Evolutionary conservation across 2,888 invertebrate species (phyloP).

Genomic region (Furcula furcula): DNA sequence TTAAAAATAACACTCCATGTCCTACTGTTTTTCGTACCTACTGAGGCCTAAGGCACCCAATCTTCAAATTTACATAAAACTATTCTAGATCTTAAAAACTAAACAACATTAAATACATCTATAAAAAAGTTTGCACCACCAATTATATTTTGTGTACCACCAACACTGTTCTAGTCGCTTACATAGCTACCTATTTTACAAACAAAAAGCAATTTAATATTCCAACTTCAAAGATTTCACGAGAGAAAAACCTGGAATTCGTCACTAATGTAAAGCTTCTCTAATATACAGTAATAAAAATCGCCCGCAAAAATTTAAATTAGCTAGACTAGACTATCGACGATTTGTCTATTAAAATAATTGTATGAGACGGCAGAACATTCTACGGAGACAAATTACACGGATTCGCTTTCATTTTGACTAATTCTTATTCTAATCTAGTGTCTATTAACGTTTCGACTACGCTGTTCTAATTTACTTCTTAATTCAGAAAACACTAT

Average conservation of each 20-base stretch:
- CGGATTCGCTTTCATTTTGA: slow-evolving; percentile 36
- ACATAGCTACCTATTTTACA: slow-evolving; percentile 48
- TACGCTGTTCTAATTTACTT: slow-evolving; percentile 63
- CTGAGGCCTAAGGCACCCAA: slow-evolving; percentile 60
- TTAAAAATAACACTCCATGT: slow-evolving; percentile 32
- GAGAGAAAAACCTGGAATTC: slow-evolving; percentile 35
- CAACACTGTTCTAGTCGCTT: slow-evolving; percentile 56
- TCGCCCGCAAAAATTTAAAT: slow-evolving; percentile 58
- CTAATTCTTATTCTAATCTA: slow-evolving; percentile 68
- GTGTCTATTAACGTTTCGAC: slow-evolving; percentile 50
- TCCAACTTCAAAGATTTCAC: slow-evolving; percentile 26
- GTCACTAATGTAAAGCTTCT: slow-evolving; percentile 56
- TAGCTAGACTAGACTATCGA: slow-evolving; percentile 59
- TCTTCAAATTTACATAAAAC: slow-evolving; percentile 38
- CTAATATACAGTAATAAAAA: slow-evolving; percentile 62
- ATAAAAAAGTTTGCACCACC: slow-evolving; percentile 80
- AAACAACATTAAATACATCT: slow-evolving; percentile 59
- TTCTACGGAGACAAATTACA: slow-evolving; percentile 61
- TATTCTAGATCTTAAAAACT: slow-evolving; percentile 59
- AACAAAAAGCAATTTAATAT: slow-evolving; percentile 36
- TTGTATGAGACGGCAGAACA: slow-evolving; percentile 53
- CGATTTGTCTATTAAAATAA: slow-evolving; percentile 52
- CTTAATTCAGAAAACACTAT: slow-evolving; percentile 49
- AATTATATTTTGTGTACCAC: slow-evolving; percentile 61
- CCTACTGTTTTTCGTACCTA: slow-evolving; percentile 25